Conservation (phyloP, 2,888 invertebrate genomes). For the Monoplex corrugatus region DNA sequence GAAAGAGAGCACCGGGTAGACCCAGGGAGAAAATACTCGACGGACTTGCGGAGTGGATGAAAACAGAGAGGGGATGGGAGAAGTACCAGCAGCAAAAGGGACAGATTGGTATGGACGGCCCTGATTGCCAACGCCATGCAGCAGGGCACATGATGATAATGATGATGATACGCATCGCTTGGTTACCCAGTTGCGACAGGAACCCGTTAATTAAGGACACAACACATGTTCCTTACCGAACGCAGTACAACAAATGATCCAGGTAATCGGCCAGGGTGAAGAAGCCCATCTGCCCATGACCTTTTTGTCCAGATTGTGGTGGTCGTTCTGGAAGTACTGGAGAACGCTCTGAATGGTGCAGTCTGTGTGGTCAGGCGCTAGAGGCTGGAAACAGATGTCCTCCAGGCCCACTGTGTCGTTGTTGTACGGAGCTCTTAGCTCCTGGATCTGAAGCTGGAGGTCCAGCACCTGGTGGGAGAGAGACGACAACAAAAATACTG, state of each 20-base stretch:
- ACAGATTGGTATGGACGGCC: too few relatives aligned
- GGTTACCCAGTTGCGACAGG: background rate
- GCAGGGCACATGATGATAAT: too few relatives aligned
- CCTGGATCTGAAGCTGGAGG: conserved; percentile 76
- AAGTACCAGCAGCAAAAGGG: too few relatives aligned
- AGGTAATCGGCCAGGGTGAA: conserved; percentile 85
- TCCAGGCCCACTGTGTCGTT: conserved; percentile 80
- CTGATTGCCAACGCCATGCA: too few relatives aligned
- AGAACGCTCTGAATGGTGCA: conserved; percentile 95
- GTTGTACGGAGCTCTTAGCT: conserved; percentile 66
- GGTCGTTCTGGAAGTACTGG: conserved; percentile 90
- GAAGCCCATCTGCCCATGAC: conserved; percentile 64
- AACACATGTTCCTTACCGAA: conserved; percentile 82
- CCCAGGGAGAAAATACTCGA: too few relatives aligned
- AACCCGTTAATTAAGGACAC: background rate
- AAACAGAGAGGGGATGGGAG: too few relatives aligned
- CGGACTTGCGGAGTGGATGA: too few relatives aligned
- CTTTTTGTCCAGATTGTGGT: conserved; percentile 65
- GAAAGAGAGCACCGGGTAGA: too few relatives aligned
- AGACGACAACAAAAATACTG: too few relatives aligned
- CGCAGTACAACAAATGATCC: conserved; percentile 88
- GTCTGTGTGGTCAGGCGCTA: conserved; percentile 87
- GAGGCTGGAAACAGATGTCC: conserved; percentile 95
- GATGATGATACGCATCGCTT: too few relatives aligned
- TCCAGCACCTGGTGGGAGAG: conserved; percentile 74